Conservation (phyloP, 2,113 vertebrate species). For the Equus quagga region DNA sequence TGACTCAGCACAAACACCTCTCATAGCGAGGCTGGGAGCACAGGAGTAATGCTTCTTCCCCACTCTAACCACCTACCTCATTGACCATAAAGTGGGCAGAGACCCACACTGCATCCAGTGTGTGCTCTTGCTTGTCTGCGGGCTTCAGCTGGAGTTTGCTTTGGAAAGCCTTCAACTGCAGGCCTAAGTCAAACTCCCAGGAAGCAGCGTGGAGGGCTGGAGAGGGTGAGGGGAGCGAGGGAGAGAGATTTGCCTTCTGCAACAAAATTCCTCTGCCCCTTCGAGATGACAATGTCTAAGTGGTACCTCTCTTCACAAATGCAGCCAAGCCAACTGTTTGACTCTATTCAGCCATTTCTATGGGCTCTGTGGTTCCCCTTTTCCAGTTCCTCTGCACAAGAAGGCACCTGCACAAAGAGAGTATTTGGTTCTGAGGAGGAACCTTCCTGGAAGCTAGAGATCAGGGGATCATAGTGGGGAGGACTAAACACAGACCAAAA, state of each 20-base stretch:
- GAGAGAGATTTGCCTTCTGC: background rate
- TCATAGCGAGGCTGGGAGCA: background rate
- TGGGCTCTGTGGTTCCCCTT: constrained; percentile 18
- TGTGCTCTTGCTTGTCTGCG: constrained; percentile 1
- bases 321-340: background rate
- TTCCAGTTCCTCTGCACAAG: constrained; percentile 71
- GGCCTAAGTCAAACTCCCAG: constrained; percentile 18
- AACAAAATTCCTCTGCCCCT: background rate
- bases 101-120: background rate
- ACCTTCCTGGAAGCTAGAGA: constrained; percentile 79
- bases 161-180: constrained; percentile 6
- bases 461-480: constrained; percentile 62
- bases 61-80: background rate
- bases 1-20: constrained; percentile 42
- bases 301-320: background rate
- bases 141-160: background rate
- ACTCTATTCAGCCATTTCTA: constrained; percentile 36
- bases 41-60: background rate
- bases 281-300: background rate
- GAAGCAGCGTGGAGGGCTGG: background rate
- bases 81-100: background rate
- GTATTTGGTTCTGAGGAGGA: constrained; percentile 74
- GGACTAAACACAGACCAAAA: constrained; percentile 59
- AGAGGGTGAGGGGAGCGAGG: accelerated
- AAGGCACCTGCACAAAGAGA: constrained; percentile 83